Evolutionary conservation across 2,888 invertebrate genomes (phyloP), one percentile per base, ranked within the genome.

Genomic region (Mimas tiliae): DNA sequence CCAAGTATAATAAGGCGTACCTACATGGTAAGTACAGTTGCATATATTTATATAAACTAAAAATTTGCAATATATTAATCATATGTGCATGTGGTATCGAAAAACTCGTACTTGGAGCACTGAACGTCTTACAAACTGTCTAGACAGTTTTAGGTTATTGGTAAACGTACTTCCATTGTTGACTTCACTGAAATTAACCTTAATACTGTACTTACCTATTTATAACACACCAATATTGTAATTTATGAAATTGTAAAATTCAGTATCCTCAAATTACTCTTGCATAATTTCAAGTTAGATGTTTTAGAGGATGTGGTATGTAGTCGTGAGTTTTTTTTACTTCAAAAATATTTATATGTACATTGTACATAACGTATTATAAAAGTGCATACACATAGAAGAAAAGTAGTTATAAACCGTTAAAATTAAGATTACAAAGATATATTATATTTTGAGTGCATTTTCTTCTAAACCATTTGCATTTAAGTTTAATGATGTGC

Each of bases 11-110:
- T 58, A 62, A 68, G 65, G 62, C 51, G 58, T 63, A 65, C 51
- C 64, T 55, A 70, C 64, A 53, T 67, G 80, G 79, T 83, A 80
- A 82, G 80, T 81, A 80, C 80, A 83, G 83, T 77, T 74, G 62
- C 21, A 68, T 67, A 65, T 66, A 69, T 71, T 69, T 66, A 62
- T 38, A 69, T 71, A 50, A 67, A 69, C 63, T 67, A n/a, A 68
- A 69, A 53, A 69, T 9, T 48, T 65, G 55, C 65, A 65, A 58
- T 64, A 58, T 12, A 6, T 58, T 38, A 58, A 38, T 11, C 38
- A 16, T n/a, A 4, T 27, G 27, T 27, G 27, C 27, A n/a, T n/a
- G n/a, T n/a, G n/a, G 27, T 27, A 27, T 27, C 27, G 27, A 4
- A 27, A 27, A 27, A 1, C 27, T 27, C 27, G 4, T 27, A 4